Evolutionary conservation across 2,888 invertebrate species (phyloP), one percentile per base, ranked within the genome.

Genomic region (Melinopterus prodromus): DNA sequence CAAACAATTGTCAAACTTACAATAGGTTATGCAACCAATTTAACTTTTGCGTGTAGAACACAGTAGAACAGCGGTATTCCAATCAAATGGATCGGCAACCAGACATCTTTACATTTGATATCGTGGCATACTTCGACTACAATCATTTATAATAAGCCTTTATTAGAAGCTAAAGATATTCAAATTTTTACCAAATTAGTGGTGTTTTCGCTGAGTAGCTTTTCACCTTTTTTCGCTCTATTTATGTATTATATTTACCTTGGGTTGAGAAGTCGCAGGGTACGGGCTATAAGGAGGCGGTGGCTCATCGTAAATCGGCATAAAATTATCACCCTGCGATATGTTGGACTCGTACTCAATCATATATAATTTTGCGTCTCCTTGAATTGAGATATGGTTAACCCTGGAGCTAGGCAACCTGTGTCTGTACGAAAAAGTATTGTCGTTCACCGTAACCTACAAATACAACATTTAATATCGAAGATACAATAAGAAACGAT

Each of bases 381-480:
- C 96, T 85, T 95, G 94, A n/a, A 97, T 91, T 0, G 93, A 91
- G 16, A 97, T 83, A 87, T 95, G 93, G 0, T 92, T 91, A 37
- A 95, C 92, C 82, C 92, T 79, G 36, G 93, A 91, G 86, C 91
- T 91, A 0, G 95, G 93, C 71, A 95, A 87, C 77, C 96, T 92
- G 87, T 96, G 95, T 2, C 90, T 89, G 88, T 96, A 97, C 95
- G 78, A 94, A 91, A 89, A 94, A 95, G 86, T 96, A 96, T 71
- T 91, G 90, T 2, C 95, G 88, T 97, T 96, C 26, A 26, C 26
- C 26, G 26, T 26, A 26, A 26, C 26, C 26, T 26, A 35, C 37
- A 35, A 77, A 70, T 70, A 77, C 16, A n/a, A 6, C 16, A 26
- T 16, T 70, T 77, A 6, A n/a, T 53, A 15, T n/a, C 15, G 15